These are phyloP conservation scores for Acanthosepion pharaonis DNA, from an alignment of 2,888 invertebrate species.

Conservation along the genomic window DNA sequence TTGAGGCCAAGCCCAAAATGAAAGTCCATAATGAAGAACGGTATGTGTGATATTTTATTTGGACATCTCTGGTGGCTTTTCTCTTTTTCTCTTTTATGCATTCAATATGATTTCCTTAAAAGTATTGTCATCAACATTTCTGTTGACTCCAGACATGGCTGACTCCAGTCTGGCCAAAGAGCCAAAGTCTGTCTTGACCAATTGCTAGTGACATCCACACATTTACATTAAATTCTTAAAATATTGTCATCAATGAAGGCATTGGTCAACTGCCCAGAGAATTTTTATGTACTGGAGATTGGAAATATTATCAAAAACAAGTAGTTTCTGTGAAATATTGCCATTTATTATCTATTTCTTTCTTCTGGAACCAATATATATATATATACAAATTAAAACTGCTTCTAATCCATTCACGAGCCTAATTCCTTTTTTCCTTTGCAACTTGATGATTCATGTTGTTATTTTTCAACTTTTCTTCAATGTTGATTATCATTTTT, in stretches of 20 bases:
- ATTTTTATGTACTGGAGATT: not conserved
- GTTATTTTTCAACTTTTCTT: too few relatives aligned
- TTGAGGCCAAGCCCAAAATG: constrained; percentile 42
- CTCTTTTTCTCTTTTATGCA: not conserved
- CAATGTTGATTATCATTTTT: too few relatives aligned
- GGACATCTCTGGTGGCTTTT: not conserved
- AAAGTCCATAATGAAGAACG: constrained; percentile 39
- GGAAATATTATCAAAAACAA: too few relatives aligned
- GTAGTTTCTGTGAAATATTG: too few relatives aligned
- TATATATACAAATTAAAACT: too few relatives aligned
- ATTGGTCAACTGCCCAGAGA: not conserved
- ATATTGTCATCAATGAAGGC: not conserved
- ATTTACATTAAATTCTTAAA: not conserved
- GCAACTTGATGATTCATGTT: too few relatives aligned
- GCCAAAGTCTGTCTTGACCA: not conserved
- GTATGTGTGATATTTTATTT: constrained; percentile 10
- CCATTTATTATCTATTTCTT: too few relatives aligned
- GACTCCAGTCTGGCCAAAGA: not conserved
- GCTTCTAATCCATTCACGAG: too few relatives aligned
- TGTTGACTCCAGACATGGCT: not conserved
- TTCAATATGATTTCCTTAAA: not conserved
- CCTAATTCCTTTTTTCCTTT: too few relatives aligned
- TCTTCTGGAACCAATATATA: too few relatives aligned
- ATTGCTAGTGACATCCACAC: not conserved
- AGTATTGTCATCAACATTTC: not conserved